Evolutionary conservation across 37 sponge, comb jelly and placozoan species (phyloP), one percentile per base, ranked within the genome.

Genomic region (Beroe forskalii): DNA sequence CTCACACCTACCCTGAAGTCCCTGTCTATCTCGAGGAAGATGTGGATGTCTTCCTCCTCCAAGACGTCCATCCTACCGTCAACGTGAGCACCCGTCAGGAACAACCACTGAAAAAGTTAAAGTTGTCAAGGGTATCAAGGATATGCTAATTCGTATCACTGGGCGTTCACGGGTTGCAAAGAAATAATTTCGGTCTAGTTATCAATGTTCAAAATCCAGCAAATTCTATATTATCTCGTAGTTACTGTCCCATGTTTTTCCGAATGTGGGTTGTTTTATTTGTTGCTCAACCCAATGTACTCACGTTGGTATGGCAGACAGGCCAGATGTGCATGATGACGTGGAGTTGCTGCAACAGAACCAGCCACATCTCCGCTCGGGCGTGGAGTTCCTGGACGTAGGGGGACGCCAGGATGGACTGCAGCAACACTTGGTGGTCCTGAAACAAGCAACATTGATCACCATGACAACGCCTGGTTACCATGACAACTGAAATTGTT

Each of bases 301-400:
- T 80, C 27, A 80, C 86, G 60, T 80, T 80, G 44, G 86, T 80
- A 42, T 80, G 86, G 60, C 86, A 80, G 25, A 80, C 60, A 44
- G 86, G 86, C 86, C 86, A 80, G 60, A 80, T 32, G 86, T 80
- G 86, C 86, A 80, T 80, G 48, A 80, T 80, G 35, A 80, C 86
- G 86, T 80, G 86, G 39, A 80, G 60, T 42, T 80, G 86, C 41
- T 80, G 86, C 3, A 80, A 55, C 25, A 80, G 86, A 27, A 80
- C 86, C 0, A 80, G 60, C 86, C 86, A 80, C 24, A 37, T 48
- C 60, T 80, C 86, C 4, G 86, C 86, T 25, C 60, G 22, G 86
- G 55, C 1, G 40, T 80, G 86, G 60, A 80, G 86, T 41, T 80
- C 86, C 60, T 41, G n/a, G 0, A 80, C 55, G 86, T 80, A 80